phyloP scores from a whole-genome alignment of 2,113 vertebrate genomes.

The Phrynocephalus versicolor region DNA sequence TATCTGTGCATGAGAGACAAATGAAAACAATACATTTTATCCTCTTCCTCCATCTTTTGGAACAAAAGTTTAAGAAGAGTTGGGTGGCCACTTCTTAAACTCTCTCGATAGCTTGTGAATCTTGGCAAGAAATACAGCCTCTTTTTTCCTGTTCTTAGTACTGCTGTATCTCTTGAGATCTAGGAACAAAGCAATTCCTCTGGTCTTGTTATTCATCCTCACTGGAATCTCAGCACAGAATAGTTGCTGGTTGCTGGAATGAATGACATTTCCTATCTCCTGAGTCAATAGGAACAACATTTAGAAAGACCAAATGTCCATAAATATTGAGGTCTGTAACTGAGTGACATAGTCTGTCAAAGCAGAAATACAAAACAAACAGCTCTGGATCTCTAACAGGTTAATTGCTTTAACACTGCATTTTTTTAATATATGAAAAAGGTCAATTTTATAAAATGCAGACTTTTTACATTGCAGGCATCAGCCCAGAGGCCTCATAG shows the following conservation, averaged over 20 bases:
- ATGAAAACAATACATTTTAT: background rate
- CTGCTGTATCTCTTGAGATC: background rate
- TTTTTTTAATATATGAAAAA: constrained; percentile 51
- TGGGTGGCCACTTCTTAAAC: background rate
- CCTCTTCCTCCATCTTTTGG: background rate
- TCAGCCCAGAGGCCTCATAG: constrained; percentile 56
- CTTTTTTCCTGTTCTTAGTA: background rate
- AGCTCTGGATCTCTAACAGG: constrained; percentile 66
- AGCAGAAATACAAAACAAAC: constrained; percentile 55
- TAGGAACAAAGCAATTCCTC: background rate
- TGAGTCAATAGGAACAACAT: constrained; percentile 55
- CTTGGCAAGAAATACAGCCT: background rate
- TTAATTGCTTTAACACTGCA: constrained; percentile 70
- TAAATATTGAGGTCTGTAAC: constrained; percentile 45
- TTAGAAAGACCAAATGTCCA: constrained; percentile 61
- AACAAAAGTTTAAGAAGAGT: background rate
- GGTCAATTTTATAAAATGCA: constrained; percentile 39
- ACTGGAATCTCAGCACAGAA: constrained; percentile 40
- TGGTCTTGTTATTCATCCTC: background rate
- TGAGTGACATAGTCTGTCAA: constrained; percentile 60
- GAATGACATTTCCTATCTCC: constrained; percentile 41
- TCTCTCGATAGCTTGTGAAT: background rate
- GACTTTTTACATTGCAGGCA: constrained; percentile 58
- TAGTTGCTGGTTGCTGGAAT: constrained; percentile 35
- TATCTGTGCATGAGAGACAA: background rate